Evolutionary conservation across 2,888 invertebrate genomes (phyloP).

Genomic region (Drosophila subquinaria): DNA sequence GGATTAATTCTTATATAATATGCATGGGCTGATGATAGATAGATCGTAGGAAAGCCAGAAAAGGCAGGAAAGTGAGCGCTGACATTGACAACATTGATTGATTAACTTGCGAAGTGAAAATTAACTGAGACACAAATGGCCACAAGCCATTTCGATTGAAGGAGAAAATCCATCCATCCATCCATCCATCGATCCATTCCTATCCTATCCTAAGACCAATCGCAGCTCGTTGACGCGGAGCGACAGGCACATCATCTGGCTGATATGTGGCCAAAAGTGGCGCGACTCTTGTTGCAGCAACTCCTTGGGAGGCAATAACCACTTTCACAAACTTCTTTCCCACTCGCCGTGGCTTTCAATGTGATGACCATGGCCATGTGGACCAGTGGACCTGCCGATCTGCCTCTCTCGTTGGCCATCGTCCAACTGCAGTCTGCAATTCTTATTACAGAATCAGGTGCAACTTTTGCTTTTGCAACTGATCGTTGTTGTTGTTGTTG

Average conservation of each 20-base stretch:
- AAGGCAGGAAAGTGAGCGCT: conserved; percentile 3
- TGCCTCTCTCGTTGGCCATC: conserved; percentile 2
- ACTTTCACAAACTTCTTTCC: conserved; percentile 75
- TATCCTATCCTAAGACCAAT: conserved; percentile 39
- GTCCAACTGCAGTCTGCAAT: conserved; percentile 47
- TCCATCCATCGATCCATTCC: conserved; percentile 35
- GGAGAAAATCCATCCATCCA: conserved; percentile 56
- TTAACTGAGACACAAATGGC: conserved; percentile 41
- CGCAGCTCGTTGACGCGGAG: conserved; percentile 21
- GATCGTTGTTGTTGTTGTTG: conserved; percentile 14
- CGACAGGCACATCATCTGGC: conserved; percentile 56
- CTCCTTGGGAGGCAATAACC: conserved; percentile 76
- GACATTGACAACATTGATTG: conserved; percentile 33
- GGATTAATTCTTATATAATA: conserved; percentile 67
- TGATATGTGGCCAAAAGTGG: conserved; percentile 49
- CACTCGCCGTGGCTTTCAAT: conserved; percentile 33
- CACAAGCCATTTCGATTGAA: conserved; percentile 36
- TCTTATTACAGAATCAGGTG: conserved; percentile 81
- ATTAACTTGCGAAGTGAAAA: conserved; percentile 41
- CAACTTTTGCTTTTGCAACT: conserved; percentile 73
- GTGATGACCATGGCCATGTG: not conserved
- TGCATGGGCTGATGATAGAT: not conserved
- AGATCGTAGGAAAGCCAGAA: conserved; percentile 4
- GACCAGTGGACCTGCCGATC: not conserved
- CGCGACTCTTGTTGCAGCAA: conserved; percentile 19